Evolutionary conservation across 2,888 invertebrate genomes (phyloP), one percentile per base, ranked within the genome.

Genomic region (Exocentrus adspersus): DNA sequence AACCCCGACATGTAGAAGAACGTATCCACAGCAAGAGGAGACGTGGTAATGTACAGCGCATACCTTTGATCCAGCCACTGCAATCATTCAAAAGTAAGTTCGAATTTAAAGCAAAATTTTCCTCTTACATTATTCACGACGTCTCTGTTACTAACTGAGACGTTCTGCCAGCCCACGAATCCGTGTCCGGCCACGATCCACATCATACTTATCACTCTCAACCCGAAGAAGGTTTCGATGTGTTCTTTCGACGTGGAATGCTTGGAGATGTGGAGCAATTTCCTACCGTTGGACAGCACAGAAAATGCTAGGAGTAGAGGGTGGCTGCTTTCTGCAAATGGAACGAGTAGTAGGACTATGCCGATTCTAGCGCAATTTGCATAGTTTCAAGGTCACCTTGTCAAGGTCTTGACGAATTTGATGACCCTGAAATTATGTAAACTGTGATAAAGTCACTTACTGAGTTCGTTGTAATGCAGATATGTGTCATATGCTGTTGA

Each of bases 1-100:
- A 90, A 79, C 1, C 90, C 89, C 67, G 88, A 88, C 71, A 90
- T 78, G 46, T 87, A 82, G 75, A 90, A 88, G 78, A 90, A 90
- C 0, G 89, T 87, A 62, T 90, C 90, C 0, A 90, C 90, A 1
- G 87, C 85, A 4, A 87, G 80, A 0, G 86, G 70, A 70, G 82
- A 87, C 76, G 86, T 69, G 78, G 82, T 72, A 20, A 78, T 60
- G 59, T 77, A 79, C 43, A 69, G 72, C 6, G 71, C 63, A 32
- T 68, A 68, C 19, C 69, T 65, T 5, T 60, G 41, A 12, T 51
- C 21, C 16, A 80, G 19, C 80, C 82, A 83, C 85, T 86, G 71
- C 46, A 24, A 2, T 12, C 37, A 14, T n/a, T 37, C n/a, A n/a
- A 1, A 37, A 12, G n/a, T 12, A 12, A 37, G 14, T 12, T 32